Conservation (phyloP, 2,888 invertebrate genomes). For the Reticulitermes lucifugus region DNA sequence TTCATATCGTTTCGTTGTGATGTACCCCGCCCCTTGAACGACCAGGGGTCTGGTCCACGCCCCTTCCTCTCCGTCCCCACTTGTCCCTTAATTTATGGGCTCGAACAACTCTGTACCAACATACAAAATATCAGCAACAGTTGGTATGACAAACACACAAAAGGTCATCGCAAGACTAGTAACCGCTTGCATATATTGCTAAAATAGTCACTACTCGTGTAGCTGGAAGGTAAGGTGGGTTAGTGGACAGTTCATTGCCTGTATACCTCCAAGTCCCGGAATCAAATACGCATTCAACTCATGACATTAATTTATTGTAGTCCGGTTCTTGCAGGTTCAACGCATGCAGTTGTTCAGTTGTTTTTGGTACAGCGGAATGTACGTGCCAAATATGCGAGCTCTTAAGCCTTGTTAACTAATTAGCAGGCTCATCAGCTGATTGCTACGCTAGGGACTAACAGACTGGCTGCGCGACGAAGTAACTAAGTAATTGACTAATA, state of each 20-base stretch:
- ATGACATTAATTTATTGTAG: background rate
- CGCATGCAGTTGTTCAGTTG: background rate
- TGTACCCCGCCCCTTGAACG: conserved; percentile 31
- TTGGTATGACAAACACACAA: background rate
- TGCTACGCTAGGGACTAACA: too few species aligned
- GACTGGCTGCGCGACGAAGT: too few species aligned
- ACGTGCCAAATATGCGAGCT: too few species aligned
- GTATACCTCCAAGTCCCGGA: background rate
- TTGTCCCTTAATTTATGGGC: conserved; percentile 13
- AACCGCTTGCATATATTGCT: conserved; percentile 16
- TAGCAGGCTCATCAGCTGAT: too few species aligned
- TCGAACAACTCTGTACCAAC: conserved; percentile 12
- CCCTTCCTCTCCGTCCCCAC: background rate
- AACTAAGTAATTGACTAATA: too few species aligned
- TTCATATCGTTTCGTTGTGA: conserved; percentile 35
- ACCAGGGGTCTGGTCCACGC: conserved; percentile 17
- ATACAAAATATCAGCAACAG: conserved; percentile 35
- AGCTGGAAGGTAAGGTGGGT: background rate
- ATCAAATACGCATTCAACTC: background rate
- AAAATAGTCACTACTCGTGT: background rate
- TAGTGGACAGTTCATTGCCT: background rate
- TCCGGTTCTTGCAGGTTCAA: background rate
- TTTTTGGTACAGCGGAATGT: too few species aligned
- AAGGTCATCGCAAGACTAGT: background rate
- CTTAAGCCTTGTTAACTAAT: too few species aligned